These are phyloP conservation scores for Darevskia mixta DNA, from an alignment of 2,797 vertebrate genomes.

Conservation along the genomic window DNA sequence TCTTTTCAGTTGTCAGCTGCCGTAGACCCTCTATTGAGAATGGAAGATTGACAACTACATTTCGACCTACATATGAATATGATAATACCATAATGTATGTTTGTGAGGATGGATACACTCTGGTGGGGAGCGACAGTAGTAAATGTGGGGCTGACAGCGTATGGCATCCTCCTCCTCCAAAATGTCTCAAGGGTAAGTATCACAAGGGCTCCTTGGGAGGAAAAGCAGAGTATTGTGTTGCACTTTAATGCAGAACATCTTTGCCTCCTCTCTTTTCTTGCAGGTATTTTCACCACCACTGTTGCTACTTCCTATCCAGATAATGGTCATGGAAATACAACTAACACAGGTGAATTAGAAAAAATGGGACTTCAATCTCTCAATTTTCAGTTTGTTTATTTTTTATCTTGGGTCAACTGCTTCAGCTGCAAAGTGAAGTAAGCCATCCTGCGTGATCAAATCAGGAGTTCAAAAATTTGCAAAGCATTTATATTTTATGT, in stretches of 20 bases:
- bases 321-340: background rate
- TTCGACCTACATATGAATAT: fast-evolving
- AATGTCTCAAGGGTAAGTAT: background rate
- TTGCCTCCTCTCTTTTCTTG: background rate
- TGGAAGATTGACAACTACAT: background rate
- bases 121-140: fast-evolving
- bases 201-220: no score
- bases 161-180: background rate
- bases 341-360: background rate
- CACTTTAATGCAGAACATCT: fast-evolving
- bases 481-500: no score
- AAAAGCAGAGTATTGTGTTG: background rate
- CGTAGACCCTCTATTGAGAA: background rate
- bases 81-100: fast-evolving
- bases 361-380: background rate
- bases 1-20: background rate
- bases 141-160: fast-evolving
- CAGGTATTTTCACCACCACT: background rate
- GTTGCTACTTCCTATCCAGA: background rate
- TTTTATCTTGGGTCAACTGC: background rate
- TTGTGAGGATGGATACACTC: background rate
- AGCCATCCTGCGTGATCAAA: background rate
- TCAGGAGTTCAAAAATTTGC: background rate
- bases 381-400: background rate
- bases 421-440: background rate